Conservation (phyloP, 1,140 invertebrate genomes). For the Cydia strobilella region DNA sequence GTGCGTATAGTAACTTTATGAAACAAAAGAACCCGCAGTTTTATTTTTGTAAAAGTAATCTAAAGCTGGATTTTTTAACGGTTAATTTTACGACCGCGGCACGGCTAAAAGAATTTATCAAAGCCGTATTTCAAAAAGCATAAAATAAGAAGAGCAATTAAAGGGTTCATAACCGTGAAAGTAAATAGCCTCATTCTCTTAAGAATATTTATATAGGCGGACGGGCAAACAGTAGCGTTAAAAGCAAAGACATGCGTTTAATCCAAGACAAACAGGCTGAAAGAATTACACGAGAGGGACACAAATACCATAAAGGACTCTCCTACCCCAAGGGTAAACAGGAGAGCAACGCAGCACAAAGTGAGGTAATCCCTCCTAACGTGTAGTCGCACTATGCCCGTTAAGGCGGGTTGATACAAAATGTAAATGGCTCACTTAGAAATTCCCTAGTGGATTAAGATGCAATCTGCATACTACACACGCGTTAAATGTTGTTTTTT, state of each 20-base stretch:
- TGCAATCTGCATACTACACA: constrained; percentile 59
- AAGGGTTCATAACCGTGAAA: constrained; percentile 63
- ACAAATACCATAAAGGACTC: constrained; percentile 64
- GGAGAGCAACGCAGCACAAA: constrained; percentile 51
- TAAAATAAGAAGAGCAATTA: constrained; percentile 70
- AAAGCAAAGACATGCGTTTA: constrained; percentile 76
- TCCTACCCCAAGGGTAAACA: constrained; percentile 58
- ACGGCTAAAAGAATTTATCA: constrained; percentile 55
- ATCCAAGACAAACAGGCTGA: constrained; percentile 73
- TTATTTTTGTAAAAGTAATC: constrained; percentile 53
- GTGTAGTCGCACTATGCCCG: constrained; percentile 50
- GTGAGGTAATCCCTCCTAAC: constrained; percentile 67
- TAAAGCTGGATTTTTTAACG: constrained; percentile 48
- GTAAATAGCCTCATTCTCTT: constrained; percentile 62
- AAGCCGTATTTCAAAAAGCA: constrained; percentile 63
- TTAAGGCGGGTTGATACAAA: constrained; percentile 66
- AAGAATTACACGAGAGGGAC: constrained; percentile 71
- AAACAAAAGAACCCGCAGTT: constrained; percentile 34
- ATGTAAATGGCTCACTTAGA: constrained; percentile 70
- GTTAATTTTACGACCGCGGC: constrained; percentile 60
- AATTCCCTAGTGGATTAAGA: constrained; percentile 62
- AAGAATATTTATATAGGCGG: constrained; percentile 74
- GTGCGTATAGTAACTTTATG: not conserved
- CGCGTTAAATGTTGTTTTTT: constrained; percentile 15
- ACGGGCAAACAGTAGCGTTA: constrained; percentile 72